Evolutionary conservation across 2,888 invertebrate genomes (phyloP).

Genomic region (Athalia cordata): DNA sequence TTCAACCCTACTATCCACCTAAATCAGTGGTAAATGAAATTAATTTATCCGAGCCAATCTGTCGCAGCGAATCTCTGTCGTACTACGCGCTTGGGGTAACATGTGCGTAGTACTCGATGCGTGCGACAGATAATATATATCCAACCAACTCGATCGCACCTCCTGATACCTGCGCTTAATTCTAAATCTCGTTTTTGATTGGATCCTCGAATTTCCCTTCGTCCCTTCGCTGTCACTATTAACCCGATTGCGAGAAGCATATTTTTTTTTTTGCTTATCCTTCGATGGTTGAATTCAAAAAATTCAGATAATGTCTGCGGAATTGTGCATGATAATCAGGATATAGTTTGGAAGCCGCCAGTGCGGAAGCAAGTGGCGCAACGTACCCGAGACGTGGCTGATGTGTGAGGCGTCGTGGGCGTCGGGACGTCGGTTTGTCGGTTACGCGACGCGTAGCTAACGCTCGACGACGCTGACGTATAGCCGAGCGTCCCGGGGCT

Average conservation of each 20-base stretch:
- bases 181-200: constrained; percentile 8
- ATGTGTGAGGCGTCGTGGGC: constrained; percentile 60
- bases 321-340: constrained; percentile 1
- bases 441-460: constrained; percentile 60
- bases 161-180: constrained; percentile 8
- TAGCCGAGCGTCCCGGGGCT: constrained; percentile 56
- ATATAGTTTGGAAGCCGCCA: neutral
- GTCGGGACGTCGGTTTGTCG: constrained; percentile 58
- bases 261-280: neutral
- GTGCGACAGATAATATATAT: constrained; percentile 62
- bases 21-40: constrained; percentile 65
- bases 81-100: neutral
- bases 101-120: constrained; percentile 57
- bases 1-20: constrained; percentile 55
- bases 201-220: neutral
- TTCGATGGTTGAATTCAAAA: neutral
- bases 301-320: neutral
- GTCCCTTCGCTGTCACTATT: no score
- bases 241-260: no score
- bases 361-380: neutral
- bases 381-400: constrained; percentile 47
- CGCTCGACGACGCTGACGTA: constrained; percentile 61
- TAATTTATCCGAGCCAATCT: constrained; percentile 65
- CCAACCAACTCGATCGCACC: constrained; percentile 27
- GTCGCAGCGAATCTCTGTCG: constrained; percentile 54